A percentile compares a stretch with the other conserved stretches of the same genome.
phyloP scores from a whole-genome alignment of 2,113 vertebrate species.

The Ammodytes marinus region DNA sequence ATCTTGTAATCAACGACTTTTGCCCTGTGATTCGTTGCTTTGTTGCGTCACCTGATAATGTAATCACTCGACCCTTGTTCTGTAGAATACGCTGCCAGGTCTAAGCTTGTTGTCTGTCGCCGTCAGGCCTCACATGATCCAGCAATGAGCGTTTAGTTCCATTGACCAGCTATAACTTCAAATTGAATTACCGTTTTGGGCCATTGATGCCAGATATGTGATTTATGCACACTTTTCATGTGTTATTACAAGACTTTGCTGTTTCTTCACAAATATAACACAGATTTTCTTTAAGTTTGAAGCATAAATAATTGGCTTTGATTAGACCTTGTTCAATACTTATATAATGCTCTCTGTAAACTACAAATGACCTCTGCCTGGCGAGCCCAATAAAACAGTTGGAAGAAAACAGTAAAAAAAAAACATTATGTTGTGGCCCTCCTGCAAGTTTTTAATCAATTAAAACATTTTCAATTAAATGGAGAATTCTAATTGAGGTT shows the following conservation, averaged over 20 bases:
- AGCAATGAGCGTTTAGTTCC: not conserved
- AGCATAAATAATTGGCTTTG: not conserved
- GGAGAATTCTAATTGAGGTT: not conserved
- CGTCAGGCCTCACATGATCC: not conserved
- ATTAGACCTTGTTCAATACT: not conserved
- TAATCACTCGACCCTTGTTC: conserved; percentile 74
- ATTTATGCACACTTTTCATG: not conserved
- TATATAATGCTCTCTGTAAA: not conserved
- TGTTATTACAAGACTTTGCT: not conserved
- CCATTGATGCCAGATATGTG: not conserved
- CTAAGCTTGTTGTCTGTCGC: not conserved
- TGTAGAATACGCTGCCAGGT: conserved; percentile 5
- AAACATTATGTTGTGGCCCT: not conserved
- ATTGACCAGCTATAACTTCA: not conserved
- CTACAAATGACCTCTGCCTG: not conserved
- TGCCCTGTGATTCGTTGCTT: conserved; percentile 59
- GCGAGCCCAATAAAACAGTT: no score
- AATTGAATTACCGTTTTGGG: not conserved
- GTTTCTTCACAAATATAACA: not conserved
- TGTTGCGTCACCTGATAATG: conserved; percentile 71
- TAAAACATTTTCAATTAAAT: not conserved
- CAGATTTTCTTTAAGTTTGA: not conserved
- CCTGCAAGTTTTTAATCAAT: not conserved
- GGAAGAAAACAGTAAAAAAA: no score
- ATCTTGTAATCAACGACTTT: conserved; percentile 56